phyloP scores from a whole-genome alignment of 2,113 vertebrate genomes.

The Mohoua ochrocephala region DNA sequence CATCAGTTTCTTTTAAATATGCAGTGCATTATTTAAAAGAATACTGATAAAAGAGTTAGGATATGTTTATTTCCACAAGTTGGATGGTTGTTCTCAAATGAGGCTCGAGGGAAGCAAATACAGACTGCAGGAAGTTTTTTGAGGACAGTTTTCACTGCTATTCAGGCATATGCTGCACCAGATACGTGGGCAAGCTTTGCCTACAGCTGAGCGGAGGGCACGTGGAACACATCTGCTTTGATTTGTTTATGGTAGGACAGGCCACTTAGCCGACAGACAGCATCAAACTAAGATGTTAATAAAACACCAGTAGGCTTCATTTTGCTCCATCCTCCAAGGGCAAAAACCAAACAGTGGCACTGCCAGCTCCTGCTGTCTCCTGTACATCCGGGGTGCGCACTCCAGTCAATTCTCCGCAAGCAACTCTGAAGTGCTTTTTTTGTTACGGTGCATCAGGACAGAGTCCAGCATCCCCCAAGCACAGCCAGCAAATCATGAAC shows the following conservation, averaged over 20 bases:
- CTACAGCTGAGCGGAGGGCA: constrained; percentile 28
- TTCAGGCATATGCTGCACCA: neutral
- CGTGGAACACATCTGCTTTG: constrained; percentile 47
- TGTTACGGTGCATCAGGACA: neutral
- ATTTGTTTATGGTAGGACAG: constrained; percentile 32
- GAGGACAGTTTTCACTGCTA: neutral
- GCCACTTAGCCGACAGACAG: constrained; percentile 12
- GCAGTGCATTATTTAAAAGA: neutral
- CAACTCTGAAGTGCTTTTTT: neutral
- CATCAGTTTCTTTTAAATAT: neutral
- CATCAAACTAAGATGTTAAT: constrained; percentile 36
- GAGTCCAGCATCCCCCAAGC: neutral
- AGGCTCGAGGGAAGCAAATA: neutral
- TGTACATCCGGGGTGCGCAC: neutral
- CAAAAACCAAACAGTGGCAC: neutral
- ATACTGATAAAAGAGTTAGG: neutral
- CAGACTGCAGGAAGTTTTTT: neutral
- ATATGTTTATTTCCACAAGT: neutral
- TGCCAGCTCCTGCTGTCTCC: neutral
- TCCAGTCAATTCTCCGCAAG: neutral
- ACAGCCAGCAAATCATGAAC: neutral
- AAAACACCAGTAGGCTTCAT: constrained; percentile 4
- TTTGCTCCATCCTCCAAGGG: constrained; percentile 31
- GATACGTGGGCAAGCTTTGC: neutral
- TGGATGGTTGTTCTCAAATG: neutral